phyloP scores from a whole-genome alignment of 2,888 invertebrate species.

The Meiosimyza platycephala region DNA sequence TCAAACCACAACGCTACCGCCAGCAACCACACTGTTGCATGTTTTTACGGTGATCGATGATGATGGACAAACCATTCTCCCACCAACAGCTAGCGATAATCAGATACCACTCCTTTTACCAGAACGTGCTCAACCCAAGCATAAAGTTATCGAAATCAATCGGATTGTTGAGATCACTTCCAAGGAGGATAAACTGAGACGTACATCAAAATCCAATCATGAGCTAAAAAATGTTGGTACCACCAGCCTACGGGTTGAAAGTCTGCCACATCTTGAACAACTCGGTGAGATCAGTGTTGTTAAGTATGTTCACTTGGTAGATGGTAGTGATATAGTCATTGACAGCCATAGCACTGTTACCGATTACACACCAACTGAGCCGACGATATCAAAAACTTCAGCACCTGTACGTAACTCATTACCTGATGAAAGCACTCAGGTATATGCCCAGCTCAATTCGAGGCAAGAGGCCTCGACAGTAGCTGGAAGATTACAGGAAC shows the following conservation, averaged over 20 bases:
- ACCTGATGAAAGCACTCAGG: slow-evolving; percentile 44
- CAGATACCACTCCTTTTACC: slow-evolving; percentile 39
- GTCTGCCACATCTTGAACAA: slow-evolving; percentile 73
- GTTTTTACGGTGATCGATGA: slow-evolving; percentile 67
- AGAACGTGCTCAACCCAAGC: slow-evolving; percentile 56
- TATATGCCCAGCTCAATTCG: slow-evolving; percentile 35
- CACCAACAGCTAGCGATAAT: slow-evolving; percentile 35
- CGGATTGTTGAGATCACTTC: slow-evolving; percentile 77
- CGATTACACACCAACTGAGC: slow-evolving; percentile 65
- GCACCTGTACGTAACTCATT: slow-evolving; percentile 56
- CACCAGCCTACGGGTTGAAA: slow-evolving; percentile 71
- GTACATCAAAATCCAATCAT: slow-evolving; percentile 69
- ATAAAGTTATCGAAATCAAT: slow-evolving; percentile 77
- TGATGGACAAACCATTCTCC: slow-evolving; percentile 48
- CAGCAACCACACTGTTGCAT: slow-evolving; percentile 67
- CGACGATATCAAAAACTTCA: slow-evolving; percentile 43
- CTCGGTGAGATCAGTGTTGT: slow-evolving; percentile 78
- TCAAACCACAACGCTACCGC: slow-evolving; percentile 53
- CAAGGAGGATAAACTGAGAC: slow-evolving; percentile 72
- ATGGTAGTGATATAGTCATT: slow-evolving; percentile 60
- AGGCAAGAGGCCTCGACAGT: slow-evolving; percentile 31
- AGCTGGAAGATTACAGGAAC: slow-evolving; percentile 40
- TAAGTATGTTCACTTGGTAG: slow-evolving; percentile 76
- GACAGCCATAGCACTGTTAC: slow-evolving; percentile 66
- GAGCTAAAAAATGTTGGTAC: slow-evolving; percentile 69